Percentiles rank a stretch among this genome's conserved stretches.
Conservation (phyloP, 92 coral and sea anemone genomes). For the Virgularia gustaviana region DNA sequence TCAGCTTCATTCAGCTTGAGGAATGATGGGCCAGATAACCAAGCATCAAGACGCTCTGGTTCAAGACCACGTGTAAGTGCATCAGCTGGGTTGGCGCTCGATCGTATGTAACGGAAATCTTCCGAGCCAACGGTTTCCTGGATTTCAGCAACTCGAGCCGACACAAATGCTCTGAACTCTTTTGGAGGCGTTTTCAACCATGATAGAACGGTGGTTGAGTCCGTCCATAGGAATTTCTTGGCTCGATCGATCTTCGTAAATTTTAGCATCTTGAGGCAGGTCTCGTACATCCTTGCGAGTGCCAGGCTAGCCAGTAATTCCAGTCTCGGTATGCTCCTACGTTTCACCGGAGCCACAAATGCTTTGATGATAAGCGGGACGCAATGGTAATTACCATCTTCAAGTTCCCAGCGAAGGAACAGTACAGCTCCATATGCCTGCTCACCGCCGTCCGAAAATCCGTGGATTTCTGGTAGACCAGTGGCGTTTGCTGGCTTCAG, state of each 20-base stretch:
- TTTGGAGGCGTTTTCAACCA: slow-evolving; percentile 54
- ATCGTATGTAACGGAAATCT: slow-evolving; percentile 49
- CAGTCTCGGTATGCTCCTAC: not conserved
- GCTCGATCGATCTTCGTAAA: slow-evolving; percentile 40
- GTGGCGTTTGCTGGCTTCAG: not conserved
- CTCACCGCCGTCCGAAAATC: not conserved
- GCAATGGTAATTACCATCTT: slow-evolving; percentile 47
- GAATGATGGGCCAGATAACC: slow-evolving; percentile 40
- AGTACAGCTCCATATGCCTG: not conserved
- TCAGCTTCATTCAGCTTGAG: not conserved
- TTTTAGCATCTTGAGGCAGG: slow-evolving; percentile 44
- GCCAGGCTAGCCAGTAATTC: not conserved
- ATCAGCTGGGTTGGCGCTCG: slow-evolving; percentile 63
- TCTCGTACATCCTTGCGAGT: slow-evolving; percentile 1
- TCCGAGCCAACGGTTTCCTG: slow-evolving; percentile 34
- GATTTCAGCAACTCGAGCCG: slow-evolving; percentile 44
- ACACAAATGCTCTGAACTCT: slow-evolving; percentile 33
- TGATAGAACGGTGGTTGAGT: slow-evolving; percentile 50
- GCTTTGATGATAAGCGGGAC: slow-evolving; percentile 24
- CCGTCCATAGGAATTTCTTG: slow-evolving; percentile 53
- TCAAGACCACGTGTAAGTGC: slow-evolving; percentile 49
- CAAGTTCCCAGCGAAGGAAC: not conserved
- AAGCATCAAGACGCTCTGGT: slow-evolving; percentile 9
- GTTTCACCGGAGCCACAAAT: not conserved
- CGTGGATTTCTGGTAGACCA: not conserved